phyloP scores from a whole-genome alignment of 2,113 vertebrate genomes.

The Ailurus styani region DNA sequence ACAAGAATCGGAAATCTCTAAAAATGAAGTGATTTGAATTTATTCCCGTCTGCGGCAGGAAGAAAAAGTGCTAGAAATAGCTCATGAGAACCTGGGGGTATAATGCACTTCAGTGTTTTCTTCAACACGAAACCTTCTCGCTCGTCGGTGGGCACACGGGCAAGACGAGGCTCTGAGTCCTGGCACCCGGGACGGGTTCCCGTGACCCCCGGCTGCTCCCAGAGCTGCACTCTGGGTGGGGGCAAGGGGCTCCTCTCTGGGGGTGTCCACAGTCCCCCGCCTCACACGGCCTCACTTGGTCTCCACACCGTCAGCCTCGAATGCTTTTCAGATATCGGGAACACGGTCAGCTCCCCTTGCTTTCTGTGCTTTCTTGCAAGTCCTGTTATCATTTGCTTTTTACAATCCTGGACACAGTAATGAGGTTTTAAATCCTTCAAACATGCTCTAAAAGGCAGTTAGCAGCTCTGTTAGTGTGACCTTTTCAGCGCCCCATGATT shows the following conservation, averaged over 20 bases:
- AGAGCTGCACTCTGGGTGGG: no score
- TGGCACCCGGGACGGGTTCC: rapidly evolving
- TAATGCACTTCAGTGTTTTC: background rate
- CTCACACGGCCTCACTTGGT: rapidly evolving
- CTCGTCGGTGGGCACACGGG: rapidly evolving
- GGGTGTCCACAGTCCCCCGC: background rate
- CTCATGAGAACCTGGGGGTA: background rate
- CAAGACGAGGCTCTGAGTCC: rapidly evolving
- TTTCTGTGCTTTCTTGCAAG: background rate
- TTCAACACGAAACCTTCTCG: no score
- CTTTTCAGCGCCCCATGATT: background rate
- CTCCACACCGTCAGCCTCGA: rapidly evolving
- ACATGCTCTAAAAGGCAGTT: background rate
- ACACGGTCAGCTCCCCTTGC: background rate
- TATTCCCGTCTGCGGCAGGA: background rate
- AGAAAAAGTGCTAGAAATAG: background rate
- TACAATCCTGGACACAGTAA: background rate
- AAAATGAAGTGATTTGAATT: background rate
- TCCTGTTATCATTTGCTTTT: background rate
- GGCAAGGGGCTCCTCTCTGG: rapidly evolving
- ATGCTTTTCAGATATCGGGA: background rate
- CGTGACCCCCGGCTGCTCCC: rapidly evolving
- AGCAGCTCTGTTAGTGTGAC: background rate
- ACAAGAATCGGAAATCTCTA: background rate
- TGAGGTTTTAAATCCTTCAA: slow-evolving; percentile 37